Conservation (phyloP, 2,797 vertebrate species). For the Pseudochirops corinnae region DNA sequence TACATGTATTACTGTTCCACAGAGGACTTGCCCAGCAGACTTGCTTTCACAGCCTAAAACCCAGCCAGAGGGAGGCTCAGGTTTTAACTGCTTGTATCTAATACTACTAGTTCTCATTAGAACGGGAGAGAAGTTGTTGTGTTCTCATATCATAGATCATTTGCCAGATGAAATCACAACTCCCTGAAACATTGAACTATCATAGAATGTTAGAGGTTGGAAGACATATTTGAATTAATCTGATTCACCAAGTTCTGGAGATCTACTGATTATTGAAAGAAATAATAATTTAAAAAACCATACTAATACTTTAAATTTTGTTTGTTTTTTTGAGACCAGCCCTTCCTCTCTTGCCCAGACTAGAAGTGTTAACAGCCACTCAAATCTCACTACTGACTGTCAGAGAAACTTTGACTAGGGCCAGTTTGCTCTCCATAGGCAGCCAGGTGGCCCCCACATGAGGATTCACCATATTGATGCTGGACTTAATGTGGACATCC, state of each 20-base stretch:
- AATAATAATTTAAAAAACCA: neutral
- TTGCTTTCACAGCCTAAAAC: neutral
- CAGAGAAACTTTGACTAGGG: neutral
- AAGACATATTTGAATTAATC: neutral
- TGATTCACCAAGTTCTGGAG: neutral
- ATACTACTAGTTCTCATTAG: neutral
- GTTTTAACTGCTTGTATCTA: neutral
- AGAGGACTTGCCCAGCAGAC: neutral
- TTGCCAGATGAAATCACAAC: neutral
- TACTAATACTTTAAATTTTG: neutral
- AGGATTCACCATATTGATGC: neutral
- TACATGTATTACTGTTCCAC: neutral
- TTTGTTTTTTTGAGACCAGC: neutral
- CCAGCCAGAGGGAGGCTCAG: neutral
- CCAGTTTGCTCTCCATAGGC: neutral
- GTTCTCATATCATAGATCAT: neutral
- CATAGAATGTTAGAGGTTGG: neutral
- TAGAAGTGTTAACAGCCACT: neutral
- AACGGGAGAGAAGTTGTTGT: neutral
- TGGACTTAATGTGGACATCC: neutral
- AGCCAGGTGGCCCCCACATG: neutral
- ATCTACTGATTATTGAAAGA: neutral
- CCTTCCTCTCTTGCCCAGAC: neutral
- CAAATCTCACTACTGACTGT: neutral
- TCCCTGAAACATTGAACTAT: neutral